These are phyloP conservation scores for Diaprepes abbreviatus DNA, from an alignment of 2,888 invertebrate species.

Conservation along the genomic window DNA sequence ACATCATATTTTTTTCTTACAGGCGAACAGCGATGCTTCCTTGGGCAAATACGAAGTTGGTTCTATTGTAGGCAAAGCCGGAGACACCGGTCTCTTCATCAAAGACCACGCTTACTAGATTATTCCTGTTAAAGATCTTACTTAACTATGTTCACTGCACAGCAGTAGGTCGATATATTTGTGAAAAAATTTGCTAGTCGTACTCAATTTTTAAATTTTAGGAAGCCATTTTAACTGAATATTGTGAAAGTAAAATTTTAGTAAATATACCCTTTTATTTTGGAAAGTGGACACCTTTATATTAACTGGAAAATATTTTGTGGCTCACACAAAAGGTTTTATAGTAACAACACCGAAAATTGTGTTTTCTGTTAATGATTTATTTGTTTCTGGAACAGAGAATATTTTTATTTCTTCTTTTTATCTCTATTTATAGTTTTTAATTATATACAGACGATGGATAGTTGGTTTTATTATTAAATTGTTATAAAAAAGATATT, in stretches of 20 bases:
- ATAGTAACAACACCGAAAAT: neutral
- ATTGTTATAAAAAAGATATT: conserved; percentile 21
- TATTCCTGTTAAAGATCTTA: neutral
- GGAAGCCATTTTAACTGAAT: neutral
- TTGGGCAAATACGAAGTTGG: conserved; percentile 93
- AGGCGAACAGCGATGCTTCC: conserved; percentile 87
- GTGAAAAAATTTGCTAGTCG: conserved; percentile 37
- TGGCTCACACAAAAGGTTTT: neutral
- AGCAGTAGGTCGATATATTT: conserved; percentile 15
- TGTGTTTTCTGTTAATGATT: neutral
- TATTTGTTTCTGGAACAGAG: conserved; percentile 5
- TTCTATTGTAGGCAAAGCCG: conserved; percentile 88
- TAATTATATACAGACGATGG: conserved; percentile 18
- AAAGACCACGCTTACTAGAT: conserved; percentile 95
- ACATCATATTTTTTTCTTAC: conserved; percentile 39
- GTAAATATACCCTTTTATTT: neutral
- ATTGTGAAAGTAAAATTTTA: conserved; percentile 18
- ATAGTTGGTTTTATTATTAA: conserved; percentile 35
- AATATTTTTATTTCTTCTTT: conserved; percentile 1
- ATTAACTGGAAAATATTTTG: neutral
- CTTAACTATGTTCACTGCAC: neutral
- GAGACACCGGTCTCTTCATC: conserved; percentile 89
- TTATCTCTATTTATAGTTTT: conserved; percentile 22
- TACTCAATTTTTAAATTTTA: conserved; percentile 11
- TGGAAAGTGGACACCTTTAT: neutral